Percentiles rank a stretch among this genome's conserved stretches.
These are phyloP conservation scores for Epinephelus lanceolatus DNA, from an alignment of 2,113 vertebrate genomes.

Conservation along the genomic window DNA sequence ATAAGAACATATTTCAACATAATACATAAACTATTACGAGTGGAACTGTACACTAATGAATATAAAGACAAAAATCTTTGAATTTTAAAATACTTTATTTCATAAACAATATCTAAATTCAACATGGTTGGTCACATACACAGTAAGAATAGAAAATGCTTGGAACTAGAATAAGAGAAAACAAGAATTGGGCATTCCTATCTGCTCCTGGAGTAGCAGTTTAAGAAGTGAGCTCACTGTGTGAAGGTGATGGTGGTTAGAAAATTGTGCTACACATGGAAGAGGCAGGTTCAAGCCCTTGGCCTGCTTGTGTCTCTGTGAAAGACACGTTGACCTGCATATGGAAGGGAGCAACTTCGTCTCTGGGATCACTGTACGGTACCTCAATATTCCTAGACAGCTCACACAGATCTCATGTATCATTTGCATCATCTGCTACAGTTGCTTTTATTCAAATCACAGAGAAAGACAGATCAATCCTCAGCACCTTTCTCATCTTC, in stretches of 20 bases:
- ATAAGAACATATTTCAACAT: neutral
- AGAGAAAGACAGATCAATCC: slow-evolving; percentile 21
- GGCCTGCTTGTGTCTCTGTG: slow-evolving; percentile 27
- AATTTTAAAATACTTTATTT: slow-evolving; percentile 85
- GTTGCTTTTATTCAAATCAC: slow-evolving; percentile 28
- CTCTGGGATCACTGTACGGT: neutral
- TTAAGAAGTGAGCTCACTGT: slow-evolving; percentile 26
- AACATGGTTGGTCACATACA: slow-evolving; percentile 75
- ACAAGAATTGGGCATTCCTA: slow-evolving; percentile 63
- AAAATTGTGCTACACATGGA: slow-evolving; percentile 63
- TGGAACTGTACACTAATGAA: neutral
- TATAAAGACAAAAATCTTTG: neutral
- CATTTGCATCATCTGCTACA: slow-evolving; percentile 45
- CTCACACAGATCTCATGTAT: neutral
- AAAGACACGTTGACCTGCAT: neutral
- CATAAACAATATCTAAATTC: slow-evolving; percentile 82
- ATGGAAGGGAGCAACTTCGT: neutral
- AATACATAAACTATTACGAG: neutral
- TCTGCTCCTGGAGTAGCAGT: slow-evolving; percentile 41
- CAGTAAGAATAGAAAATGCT: slow-evolving; percentile 81
- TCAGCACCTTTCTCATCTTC: slow-evolving; percentile 8
- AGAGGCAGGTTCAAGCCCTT: slow-evolving; percentile 26
- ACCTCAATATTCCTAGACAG: neutral
- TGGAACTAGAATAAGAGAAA: slow-evolving; percentile 66
- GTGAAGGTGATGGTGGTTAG: slow-evolving; percentile 22